Base-by-base conservation (phyloP, 1,140 invertebrate species). In the Drosophila pachea region DNA sequence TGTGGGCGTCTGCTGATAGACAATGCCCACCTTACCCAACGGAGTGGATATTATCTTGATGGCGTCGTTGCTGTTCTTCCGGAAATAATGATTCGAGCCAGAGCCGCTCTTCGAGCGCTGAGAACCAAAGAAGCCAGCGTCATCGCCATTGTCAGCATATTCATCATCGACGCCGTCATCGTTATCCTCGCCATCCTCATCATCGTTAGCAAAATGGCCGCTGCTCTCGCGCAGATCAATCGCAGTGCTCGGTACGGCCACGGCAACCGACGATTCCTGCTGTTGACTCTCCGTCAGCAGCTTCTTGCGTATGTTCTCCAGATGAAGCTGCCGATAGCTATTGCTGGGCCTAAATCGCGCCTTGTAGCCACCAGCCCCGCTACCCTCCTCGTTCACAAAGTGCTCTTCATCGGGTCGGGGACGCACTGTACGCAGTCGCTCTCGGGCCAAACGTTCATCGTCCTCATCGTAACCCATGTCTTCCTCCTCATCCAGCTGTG, bases 181-280 rank as follows among this genome's bases (percentile, higher is more conserved):
- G 73, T 81, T 81, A 49, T 87, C 83, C 68, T 83, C 83, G 75
- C 82, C 83, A 87, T 87, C 83, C 75, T 83, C 83, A 68, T 87
- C 83, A 88, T 89, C 87, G 87, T 89, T 89, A 78, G 84, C 88
- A 88, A 89, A 89, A 86, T 88, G 86, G 81, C 87, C 87, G 74
- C 87, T 89, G 81, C 87, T 87, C 88, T 89, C 87, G 70, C 87
- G 87, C 81, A 86, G 74, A 81, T 87, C 87, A 68, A 81, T 79
- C 73, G 79, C 76, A 84, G 79, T 86, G 79, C 79, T 83, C 81
- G 79, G 76, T 43, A 79, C 79, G 70, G 79, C 81, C 58, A 75
- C 73, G 14, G 67, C 78, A 29, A 64, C 69, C 32, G 61, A 48
- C 32, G 35, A 49, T 31, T 48, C 63, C 22, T 33, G 42, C 4